Evolutionary conservation across 2,797 vertebrate genomes (phyloP), one percentile per base, ranked within the genome.

Genomic region (Hippocampus kuda): DNA sequence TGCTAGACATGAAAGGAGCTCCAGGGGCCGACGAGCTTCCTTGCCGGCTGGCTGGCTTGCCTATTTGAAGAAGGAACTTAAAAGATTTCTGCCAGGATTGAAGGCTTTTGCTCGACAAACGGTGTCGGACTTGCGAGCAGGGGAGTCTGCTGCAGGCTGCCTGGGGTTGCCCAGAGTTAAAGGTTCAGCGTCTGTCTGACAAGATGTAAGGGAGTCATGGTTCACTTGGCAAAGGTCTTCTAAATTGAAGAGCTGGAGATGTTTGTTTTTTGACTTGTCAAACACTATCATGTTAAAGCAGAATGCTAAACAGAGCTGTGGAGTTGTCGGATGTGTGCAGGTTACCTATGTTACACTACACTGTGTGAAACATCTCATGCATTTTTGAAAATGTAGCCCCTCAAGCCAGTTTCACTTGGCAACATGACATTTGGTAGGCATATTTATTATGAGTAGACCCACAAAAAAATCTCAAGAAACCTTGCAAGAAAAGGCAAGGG

Each of bases 21-120:
- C 42, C 24, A 27, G 42, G 27, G 59, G 16, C 15, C 27, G 59
- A 60, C 56, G 13, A 26, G 24, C 56, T 13, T 26, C 27, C 30
- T 18, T 16, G 27, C 57, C 63, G 44, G 13, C 44, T 16, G 44
- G 13, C 63, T 49, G 42, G 44, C 24, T 27, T 26, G 7, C 8
- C 63, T 27, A 16, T 64, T 65, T 65, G 24, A 65, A 27, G 59
- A 6, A 65, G 44, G 24, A 65, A 64, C 61, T 64, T 64, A 64
- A 64, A 65, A 65, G 44, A 65, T 64, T 42, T 44, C 62, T 42
- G 12, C 2, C n/a, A 64, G 59, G 62, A 64, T 65, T 48, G 18
- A 27, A 48, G 63, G 24, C 44, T 65, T 65, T 46, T 30, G 16
- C 44, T 12, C 24, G 10, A 65, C 63, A 65, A 48, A 63, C 38